phyloP scores from a whole-genome alignment of 2,113 vertebrate species.

The Cygnus atratus region DNA sequence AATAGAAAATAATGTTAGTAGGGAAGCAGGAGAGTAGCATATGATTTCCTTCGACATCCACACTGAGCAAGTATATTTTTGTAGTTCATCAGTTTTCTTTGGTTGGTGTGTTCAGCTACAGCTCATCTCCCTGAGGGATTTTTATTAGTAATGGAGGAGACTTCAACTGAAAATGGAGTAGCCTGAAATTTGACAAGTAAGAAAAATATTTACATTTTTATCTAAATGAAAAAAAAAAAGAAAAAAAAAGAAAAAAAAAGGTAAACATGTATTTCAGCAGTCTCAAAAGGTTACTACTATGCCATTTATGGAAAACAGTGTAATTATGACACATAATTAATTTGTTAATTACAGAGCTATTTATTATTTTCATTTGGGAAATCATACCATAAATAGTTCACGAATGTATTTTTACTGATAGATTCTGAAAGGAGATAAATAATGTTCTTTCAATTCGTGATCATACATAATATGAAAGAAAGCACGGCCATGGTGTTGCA shows the following conservation, averaged over 20 bases:
- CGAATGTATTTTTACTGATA: not conserved
- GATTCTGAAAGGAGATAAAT: not conserved
- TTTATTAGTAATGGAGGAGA: constrained; percentile 45
- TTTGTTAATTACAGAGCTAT: constrained; percentile 14
- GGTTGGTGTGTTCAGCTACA: constrained; percentile 23
- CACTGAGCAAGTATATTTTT: not conserved
- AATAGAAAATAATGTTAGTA: not conserved
- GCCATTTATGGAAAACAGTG: not conserved
- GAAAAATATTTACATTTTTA: constrained; percentile 32
- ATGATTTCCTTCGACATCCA: constrained; percentile 25
- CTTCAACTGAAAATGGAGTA: constrained; percentile 47
- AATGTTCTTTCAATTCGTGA: not conserved
- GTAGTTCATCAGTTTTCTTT: constrained; percentile 46
- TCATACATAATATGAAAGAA: not conserved
- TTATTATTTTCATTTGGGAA: constrained; percentile 2
- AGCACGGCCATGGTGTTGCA: not conserved
- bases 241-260: not conserved
- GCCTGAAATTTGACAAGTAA: constrained; percentile 32
- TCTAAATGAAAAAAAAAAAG: not conserved
- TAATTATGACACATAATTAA: not conserved
- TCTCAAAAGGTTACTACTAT: not conserved
- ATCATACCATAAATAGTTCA: not conserved
- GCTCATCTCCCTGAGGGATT: constrained; percentile 34
- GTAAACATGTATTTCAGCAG: not conserved
- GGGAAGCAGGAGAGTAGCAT: not conserved